Conservation (phyloP, 1,140 invertebrate species). For the Trichonephila clavata region DNA sequence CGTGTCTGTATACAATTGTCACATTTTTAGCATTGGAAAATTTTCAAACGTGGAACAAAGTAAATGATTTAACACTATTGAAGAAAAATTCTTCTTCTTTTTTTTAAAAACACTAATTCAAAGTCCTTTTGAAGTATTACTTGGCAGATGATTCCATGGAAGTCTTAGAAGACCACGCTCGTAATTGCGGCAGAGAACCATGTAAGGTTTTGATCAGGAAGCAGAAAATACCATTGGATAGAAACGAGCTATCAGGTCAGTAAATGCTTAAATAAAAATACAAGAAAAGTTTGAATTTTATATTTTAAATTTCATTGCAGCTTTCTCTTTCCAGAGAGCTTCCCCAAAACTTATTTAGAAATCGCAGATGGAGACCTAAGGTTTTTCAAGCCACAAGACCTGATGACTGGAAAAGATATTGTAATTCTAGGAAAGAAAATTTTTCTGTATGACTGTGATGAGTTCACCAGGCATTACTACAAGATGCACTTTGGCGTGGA, state of each 20-base stretch:
- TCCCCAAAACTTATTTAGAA: constrained; percentile 68
- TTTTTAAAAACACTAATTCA: neutral
- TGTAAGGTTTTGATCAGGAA: constrained; percentile 87
- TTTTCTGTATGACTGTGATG: constrained; percentile 89
- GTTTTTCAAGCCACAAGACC: constrained; percentile 83
- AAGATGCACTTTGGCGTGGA: constrained; percentile 84
- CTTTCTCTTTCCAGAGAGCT: constrained; percentile 6
- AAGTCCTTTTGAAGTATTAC: constrained; percentile 84
- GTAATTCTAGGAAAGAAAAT: constrained; percentile 90
- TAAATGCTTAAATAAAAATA: too few species aligned
- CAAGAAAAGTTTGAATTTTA: neutral
- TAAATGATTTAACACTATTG: too few species aligned
- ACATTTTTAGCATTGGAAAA: too few species aligned
- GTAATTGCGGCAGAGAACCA: constrained; percentile 88
- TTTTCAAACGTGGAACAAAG: too few species aligned
- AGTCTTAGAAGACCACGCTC: constrained; percentile 86
- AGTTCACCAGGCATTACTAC: constrained; percentile 91
- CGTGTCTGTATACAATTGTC: too few species aligned
- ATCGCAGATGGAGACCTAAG: constrained; percentile 44
- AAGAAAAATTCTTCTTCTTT: too few species aligned
- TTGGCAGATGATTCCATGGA: constrained; percentile 90
- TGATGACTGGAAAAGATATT: constrained; percentile 89
- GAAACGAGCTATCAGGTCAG: constrained; percentile 49
- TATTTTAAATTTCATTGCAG: neutral
- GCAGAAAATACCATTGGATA: constrained; percentile 86